phyloP scores from a whole-genome alignment of 2,888 invertebrate species.

The Malacosoma neustria region DNA sequence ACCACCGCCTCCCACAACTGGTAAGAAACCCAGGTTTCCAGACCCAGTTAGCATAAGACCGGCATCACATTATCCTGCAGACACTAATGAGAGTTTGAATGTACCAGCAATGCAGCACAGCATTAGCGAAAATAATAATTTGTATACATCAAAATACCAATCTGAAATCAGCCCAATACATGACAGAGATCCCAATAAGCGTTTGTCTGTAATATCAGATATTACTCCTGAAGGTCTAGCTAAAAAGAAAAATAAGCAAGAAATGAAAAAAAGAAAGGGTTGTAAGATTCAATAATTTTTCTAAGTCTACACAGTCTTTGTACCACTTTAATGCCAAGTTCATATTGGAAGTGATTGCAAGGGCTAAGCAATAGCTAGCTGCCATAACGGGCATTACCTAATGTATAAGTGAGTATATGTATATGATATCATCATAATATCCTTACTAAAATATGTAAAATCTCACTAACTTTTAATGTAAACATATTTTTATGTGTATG shows the following conservation, averaged over 20 bases:
- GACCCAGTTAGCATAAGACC: conserved; percentile 64
- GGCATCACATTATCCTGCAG: conserved; percentile 61
- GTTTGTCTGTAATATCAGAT: conserved; percentile 63
- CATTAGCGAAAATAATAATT: conserved; percentile 59
- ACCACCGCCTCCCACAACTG: conserved; percentile 49
- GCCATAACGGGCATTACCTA: too few species aligned
- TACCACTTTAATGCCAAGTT: too few species aligned
- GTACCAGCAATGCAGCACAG: conserved; percentile 42
- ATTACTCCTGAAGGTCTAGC: conserved; percentile 60
- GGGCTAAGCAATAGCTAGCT: too few species aligned
- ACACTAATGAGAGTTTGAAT: conserved; percentile 28
- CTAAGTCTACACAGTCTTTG: too few species aligned
- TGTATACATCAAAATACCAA: conserved; percentile 52
- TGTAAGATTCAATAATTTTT: conserved; percentile 63
- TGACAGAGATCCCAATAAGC: conserved; percentile 40
- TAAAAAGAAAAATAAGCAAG: conserved; percentile 59
- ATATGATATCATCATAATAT: too few species aligned
- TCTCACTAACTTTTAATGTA: too few species aligned
- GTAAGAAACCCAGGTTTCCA: conserved; percentile 64
- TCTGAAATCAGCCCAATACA: conserved; percentile 34
- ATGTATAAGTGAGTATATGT: too few species aligned
- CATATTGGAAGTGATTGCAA: too few species aligned
- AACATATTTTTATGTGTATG: too few species aligned
- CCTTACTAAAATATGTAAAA: too few species aligned
- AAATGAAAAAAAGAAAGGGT: conserved; percentile 56